Base-by-base conservation (phyloP, 2,797 vertebrate species). In the Eulemur albifrons region DNA sequence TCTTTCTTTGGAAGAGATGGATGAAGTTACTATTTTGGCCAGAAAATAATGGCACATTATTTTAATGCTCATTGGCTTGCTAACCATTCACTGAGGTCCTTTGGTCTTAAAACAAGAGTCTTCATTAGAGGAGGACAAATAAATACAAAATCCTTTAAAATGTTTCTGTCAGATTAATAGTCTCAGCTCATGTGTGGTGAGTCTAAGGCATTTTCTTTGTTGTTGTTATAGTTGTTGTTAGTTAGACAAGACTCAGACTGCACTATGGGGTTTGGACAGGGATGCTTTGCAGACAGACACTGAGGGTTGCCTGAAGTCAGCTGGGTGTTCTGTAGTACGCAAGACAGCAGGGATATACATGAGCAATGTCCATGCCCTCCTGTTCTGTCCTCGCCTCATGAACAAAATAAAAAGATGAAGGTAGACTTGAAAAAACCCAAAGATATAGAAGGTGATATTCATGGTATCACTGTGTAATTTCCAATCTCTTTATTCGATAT, bases 1-100 rank as follows among this genome's bases (percentile, higher is more conserved):
- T 54, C 27, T 11, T 30, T 57, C 20, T 65, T 61, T 88, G 69
- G 9, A 82, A 5, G 70, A 57, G 50, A 21, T 75, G 14, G 5
- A 65, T 84, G 40, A 79, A 92, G 43, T 91, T 88, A 69, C 43
- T 54, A 15, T 88, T 93, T 94, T 90, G 83, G 57, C n/a, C 30
- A 61, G 52, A 84, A 90, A 88, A 77, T 40, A 75, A 72, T 7
- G 27, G 43, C 10, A 25, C 17, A 30, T 75, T 54, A 45, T 40
- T 35, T 32, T 23, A 10, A 65, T 12, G 14, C 6, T 65, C 23
- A 32, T 43, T 81, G 23, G 15, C 50, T 89, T 89, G 45, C 54
- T 84, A 90, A 88, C 14, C 4, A 14, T 59, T 69, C 65, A 57
- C n/a, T 35, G 18, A 48, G 23, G 40, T 79, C n/a, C 94, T 94